These are phyloP conservation scores for Argynnis bischoffii DNA, from an alignment of 2,888 invertebrate species.

Conservation along the genomic window DNA sequence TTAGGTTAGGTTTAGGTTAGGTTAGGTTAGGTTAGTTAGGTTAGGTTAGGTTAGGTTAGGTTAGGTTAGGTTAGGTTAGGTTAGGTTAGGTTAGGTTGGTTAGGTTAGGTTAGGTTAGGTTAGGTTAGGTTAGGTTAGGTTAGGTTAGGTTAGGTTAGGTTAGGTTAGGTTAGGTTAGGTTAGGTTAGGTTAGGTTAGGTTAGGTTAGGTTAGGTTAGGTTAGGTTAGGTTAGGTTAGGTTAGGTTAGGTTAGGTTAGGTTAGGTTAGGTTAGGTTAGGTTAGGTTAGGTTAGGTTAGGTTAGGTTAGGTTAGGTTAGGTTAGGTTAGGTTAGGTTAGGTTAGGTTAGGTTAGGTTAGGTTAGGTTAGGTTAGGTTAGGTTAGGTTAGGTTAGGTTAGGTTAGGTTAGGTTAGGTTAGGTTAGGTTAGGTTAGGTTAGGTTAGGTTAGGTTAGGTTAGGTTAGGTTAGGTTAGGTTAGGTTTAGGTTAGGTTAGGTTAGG, in stretches of 20 bases:
- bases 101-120: constrained; percentile 44
- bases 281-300: constrained; percentile 42
- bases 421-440: constrained; percentile 28
- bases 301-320: constrained; percentile 44
- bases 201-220: constrained; percentile 46
- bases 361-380: constrained; percentile 42
- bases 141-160: constrained; percentile 45
- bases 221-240: constrained; percentile 46
- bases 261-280: constrained; percentile 44
- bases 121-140: constrained; percentile 44
- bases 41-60: constrained; percentile 46
- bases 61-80: constrained; percentile 44
- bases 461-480: constrained; percentile 38
- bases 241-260: constrained; percentile 45
- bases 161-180: constrained; percentile 46
- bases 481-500: constrained; percentile 40
- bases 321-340: constrained; percentile 45
- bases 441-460: constrained; percentile 40
- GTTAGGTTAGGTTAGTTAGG: constrained; percentile 46
- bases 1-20: constrained; percentile 46
- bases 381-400: constrained; percentile 41
- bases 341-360: constrained; percentile 33
- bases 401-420: constrained; percentile 19
- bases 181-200: constrained; percentile 48
- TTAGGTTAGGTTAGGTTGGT: constrained; percentile 43